A percentile compares a stretch with the other conserved stretches of the same genome.
Evolutionary conservation across 2,888 invertebrate genomes (phyloP).

Genomic region (Tinea semifulvella): DNA sequence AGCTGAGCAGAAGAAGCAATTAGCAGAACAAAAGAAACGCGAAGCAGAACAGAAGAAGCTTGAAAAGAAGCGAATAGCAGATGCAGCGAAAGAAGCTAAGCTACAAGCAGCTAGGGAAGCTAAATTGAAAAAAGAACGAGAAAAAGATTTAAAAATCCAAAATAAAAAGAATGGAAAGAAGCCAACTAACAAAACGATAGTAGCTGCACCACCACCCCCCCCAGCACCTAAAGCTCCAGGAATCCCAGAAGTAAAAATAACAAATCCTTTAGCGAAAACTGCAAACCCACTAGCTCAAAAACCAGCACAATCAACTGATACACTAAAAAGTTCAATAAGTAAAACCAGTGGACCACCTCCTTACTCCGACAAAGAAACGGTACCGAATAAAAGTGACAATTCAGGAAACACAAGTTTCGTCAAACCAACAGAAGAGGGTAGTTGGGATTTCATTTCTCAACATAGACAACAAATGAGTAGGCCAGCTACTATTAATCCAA

Average conservation of each 20-base stretch:
- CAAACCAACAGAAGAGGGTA: slow-evolving; percentile 37
- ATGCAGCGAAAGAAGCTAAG: slow-evolving; percentile 17
- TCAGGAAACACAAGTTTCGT: slow-evolving; percentile 39
- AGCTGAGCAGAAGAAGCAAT: slow-evolving; percentile 30
- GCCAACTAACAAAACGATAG: slow-evolving; percentile 14
- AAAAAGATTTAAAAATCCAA: slow-evolving; percentile 19
- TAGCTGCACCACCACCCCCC: slow-evolving; percentile 14
- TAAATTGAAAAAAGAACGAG: slow-evolving; percentile 19
- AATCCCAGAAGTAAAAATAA: slow-evolving; percentile 14
- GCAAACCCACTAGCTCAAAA: slow-evolving; percentile 21
- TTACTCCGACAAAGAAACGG: slow-evolving; percentile 29
- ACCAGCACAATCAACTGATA: slow-evolving; percentile 33
- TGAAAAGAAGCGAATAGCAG: slow-evolving; percentile 23
- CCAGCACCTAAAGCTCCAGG: slow-evolving; percentile 2
- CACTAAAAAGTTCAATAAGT: slow-evolving; percentile 52
- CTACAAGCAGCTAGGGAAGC: slow-evolving; percentile 3
- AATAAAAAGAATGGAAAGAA: slow-evolving; percentile 12
- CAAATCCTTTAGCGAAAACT: slow-evolving; percentile 12
- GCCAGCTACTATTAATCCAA: slow-evolving; percentile 23
- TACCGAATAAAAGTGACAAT: slow-evolving; percentile 28
- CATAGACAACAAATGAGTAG: slow-evolving; percentile 52
- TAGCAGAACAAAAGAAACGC: slow-evolving; percentile 16
- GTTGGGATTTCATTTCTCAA: slow-evolving; percentile 63
- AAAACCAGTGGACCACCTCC: slow-evolving; percentile 49
- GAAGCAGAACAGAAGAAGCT: slow-evolving; percentile 16